Conservation (phyloP, 2,113 vertebrate species). For the Anser cygnoides region DNA sequence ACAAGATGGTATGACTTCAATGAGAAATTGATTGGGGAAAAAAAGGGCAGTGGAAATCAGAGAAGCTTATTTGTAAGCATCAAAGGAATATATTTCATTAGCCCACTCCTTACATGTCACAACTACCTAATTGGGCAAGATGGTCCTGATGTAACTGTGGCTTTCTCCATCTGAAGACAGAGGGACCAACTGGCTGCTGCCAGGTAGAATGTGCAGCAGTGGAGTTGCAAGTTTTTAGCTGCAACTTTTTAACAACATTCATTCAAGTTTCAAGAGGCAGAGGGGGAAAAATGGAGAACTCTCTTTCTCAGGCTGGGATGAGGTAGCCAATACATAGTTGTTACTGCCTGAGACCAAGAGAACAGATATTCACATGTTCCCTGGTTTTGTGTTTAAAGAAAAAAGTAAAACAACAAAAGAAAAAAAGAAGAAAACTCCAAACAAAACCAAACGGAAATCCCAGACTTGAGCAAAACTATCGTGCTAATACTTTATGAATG, state of each 20-base stretch:
- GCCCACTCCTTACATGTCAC: background rate
- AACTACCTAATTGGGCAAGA: background rate
- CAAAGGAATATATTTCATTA: background rate
- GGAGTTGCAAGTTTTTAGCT: background rate
- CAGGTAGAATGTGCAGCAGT: background rate
- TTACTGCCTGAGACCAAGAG: background rate
- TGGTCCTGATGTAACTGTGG: background rate
- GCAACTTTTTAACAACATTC: background rate
- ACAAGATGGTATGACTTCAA: background rate
- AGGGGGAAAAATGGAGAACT: background rate
- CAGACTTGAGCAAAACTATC: background rate
- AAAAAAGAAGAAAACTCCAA: background rate
- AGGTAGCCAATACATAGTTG: background rate
- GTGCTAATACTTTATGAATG: background rate
- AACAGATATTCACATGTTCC: background rate
- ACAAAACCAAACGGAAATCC: fast-evolving
- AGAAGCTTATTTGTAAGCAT: background rate
- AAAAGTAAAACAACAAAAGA: background rate
- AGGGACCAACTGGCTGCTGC: background rate
- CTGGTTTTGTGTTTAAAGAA: background rate
- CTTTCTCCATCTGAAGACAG: background rate
- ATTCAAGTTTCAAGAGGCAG: background rate
- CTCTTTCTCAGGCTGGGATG: background rate
- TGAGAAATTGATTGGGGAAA: background rate
- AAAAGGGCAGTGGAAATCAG: background rate